A percentile compares a stretch with the other conserved stretches of the same genome.
Conservation (phyloP, 2,113 vertebrate genomes). For the Aegithalos caudatus region DNA sequence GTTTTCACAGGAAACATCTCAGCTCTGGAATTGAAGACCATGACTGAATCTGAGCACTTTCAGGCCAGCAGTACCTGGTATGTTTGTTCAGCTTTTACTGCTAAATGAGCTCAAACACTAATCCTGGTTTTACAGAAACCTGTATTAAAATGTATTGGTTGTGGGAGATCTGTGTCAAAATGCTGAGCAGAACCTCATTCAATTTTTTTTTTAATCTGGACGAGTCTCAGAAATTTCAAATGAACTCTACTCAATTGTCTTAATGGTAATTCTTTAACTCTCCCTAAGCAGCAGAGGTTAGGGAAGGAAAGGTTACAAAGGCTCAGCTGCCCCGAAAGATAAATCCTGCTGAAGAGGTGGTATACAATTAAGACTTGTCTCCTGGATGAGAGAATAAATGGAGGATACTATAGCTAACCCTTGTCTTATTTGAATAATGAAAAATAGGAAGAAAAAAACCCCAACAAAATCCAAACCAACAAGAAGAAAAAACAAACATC, state of each 20-base stretch:
- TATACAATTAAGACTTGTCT: not conserved
- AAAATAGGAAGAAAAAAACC: accelerated
- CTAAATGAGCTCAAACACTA: not conserved
- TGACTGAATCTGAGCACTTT: not conserved
- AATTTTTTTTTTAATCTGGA: not conserved
- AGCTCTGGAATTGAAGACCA: not conserved
- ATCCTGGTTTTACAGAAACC: not conserved
- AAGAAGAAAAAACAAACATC: not conserved
- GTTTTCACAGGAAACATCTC: not conserved
- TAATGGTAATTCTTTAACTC: not conserved
- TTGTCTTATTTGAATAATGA: not conserved
- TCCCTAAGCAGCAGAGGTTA: not conserved
- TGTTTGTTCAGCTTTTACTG: not conserved
- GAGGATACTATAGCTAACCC: not conserved
- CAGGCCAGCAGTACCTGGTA: not conserved
- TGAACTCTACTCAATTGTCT: not conserved
- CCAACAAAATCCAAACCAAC: not conserved
- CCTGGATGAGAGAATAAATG: not conserved
- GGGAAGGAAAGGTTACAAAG: not conserved
- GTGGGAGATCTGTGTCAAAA: not conserved
- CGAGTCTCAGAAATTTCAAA: not conserved
- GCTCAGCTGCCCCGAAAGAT: not conserved
- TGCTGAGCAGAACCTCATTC: not conserved
- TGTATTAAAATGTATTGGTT: not conserved
- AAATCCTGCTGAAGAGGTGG: not conserved